Evolutionary conservation across 2,888 invertebrate species (phyloP).

Genomic region (Acanthosepion esculentum): DNA sequence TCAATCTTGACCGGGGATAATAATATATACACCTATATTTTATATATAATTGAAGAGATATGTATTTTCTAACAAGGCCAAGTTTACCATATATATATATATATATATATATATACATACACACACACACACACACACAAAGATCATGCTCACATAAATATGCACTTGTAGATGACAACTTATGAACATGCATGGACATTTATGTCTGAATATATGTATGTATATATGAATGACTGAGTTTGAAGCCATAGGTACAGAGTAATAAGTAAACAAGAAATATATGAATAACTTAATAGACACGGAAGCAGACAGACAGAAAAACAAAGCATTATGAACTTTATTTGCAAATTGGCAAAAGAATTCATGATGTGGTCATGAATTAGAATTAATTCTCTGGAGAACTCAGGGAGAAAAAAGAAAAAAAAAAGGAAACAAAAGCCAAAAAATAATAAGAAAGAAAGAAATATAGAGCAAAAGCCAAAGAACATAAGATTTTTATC

Average conservation of each 20-base stretch:
- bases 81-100: no score
- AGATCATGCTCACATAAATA: no score
- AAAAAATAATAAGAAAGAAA: not conserved
- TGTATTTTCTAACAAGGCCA: no score
- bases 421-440: not conserved
- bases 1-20: no score
- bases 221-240: not conserved
- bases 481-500: constrained; percentile 10
- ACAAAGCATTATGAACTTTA: constrained; percentile 4
- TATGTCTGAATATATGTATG: no score
- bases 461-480: not conserved
- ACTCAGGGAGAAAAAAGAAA: not conserved
- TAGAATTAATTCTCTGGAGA: not conserved
- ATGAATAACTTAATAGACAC: not conserved
- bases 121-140: no score
- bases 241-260: not conserved
- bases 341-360: constrained; percentile 33
- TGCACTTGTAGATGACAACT: no score
- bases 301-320: not conserved
- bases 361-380: constrained; percentile 33
- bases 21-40: not conserved
- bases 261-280: not conserved
- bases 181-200: no score
- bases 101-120: no score
- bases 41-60: no score